Percentiles rank a stretch among this genome's conserved stretches.
Evolutionary conservation across 2,888 invertebrate species (phyloP).

Genomic region (Ecdyonurus torrentis): DNA sequence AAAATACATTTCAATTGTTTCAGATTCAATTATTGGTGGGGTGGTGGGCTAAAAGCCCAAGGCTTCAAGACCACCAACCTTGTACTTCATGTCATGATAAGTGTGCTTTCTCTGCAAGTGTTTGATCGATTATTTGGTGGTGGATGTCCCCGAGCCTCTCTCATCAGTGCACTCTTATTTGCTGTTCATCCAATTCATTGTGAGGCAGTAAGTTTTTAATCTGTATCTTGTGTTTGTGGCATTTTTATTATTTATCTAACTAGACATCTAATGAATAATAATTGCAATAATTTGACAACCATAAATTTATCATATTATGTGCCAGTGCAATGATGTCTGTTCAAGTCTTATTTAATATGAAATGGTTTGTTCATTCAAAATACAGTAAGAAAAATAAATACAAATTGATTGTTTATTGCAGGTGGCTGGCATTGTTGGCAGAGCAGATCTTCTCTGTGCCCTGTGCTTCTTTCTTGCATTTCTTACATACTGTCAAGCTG

Average conservation of each 20-base stretch:
- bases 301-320: too few species aligned
- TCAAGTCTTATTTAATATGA: not conserved
- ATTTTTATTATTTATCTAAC: too few species aligned
- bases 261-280: not conserved
- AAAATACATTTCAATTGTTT: conserved; percentile 12
- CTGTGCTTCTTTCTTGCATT: conserved; percentile 57
- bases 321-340: not conserved
- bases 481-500: conserved; percentile 38
- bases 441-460: conserved; percentile 78
- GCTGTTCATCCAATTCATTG: conserved; percentile 86
- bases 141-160: conserved; percentile 27
- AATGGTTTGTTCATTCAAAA: not conserved
- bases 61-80: conserved; percentile 62
- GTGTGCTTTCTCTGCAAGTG: conserved; percentile 32
- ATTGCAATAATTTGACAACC: too few species aligned
- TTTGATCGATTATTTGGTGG: conserved; percentile 29
- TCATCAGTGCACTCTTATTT: conserved; percentile 57
- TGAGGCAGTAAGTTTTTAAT: conserved; percentile 64
- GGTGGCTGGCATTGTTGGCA: conserved; percentile 78
- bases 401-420: conserved; percentile 19
- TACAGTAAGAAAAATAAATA: not conserved
- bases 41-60: conserved; percentile 32
- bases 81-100: conserved; percentile 47
- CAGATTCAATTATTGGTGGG: conserved; percentile 49
- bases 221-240: too few species aligned